Evolutionary conservation across 2,888 invertebrate genomes (phyloP).

Genomic region (Epistrophe eligans): DNA sequence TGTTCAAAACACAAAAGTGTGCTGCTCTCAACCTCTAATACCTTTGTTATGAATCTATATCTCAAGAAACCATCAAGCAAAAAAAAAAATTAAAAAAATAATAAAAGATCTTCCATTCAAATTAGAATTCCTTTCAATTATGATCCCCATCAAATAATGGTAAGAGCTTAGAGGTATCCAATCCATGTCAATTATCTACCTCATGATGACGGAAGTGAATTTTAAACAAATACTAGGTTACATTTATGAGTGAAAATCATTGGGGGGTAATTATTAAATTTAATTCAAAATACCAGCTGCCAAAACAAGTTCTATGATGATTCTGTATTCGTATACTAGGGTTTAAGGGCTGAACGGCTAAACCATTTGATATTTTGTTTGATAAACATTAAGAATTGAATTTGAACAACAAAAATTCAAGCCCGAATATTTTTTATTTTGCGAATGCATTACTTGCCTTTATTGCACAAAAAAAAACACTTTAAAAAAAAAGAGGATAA

Average conservation of each 20-base stretch:
- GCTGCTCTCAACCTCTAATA: constrained; percentile 19
- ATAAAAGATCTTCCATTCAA: constrained; percentile 24
- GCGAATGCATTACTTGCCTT: not conserved
- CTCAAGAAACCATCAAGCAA: not conserved
- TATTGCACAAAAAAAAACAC: not conserved
- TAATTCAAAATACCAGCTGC: too few species aligned
- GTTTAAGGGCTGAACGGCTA: too few species aligned
- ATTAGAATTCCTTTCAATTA: constrained; percentile 62
- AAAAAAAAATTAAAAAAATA: constrained; percentile 7
- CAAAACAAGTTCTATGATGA: too few species aligned
- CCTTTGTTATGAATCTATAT: constrained; percentile 39
- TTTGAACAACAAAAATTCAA: too few species aligned
- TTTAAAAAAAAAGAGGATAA: not conserved
- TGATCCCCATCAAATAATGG: constrained; percentile 51
- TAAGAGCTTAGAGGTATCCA: constrained; percentile 33
- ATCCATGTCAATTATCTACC: constrained; percentile 58
- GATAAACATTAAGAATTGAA: too few species aligned
- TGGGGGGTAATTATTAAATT: too few species aligned
- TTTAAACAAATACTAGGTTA: too few species aligned
- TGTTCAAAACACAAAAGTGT: constrained; percentile 35
- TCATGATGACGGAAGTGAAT: too few species aligned
- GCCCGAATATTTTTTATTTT: too few species aligned
- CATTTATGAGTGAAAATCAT: too few species aligned
- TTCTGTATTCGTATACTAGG: too few species aligned
- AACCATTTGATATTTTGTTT: too few species aligned